Conservation (phyloP, 2,888 invertebrate genomes). For the Pherbina coryleti region DNA sequence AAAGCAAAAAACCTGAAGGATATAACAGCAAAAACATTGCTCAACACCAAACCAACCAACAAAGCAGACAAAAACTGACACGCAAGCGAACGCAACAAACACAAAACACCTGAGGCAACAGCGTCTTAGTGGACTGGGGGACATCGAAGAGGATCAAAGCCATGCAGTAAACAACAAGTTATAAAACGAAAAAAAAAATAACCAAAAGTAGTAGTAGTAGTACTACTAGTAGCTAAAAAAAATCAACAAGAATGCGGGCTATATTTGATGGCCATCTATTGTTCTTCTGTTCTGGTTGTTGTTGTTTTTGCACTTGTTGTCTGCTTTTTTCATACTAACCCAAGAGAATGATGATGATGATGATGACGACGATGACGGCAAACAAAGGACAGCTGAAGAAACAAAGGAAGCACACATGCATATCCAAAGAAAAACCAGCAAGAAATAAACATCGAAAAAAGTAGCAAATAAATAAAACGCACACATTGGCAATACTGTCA, state of each 20-base stretch:
- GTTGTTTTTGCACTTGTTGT: slow-evolving; percentile 15
- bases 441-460: not conserved
- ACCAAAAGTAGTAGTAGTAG: not conserved
- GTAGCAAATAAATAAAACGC: not conserved
- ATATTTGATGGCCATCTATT: not conserved
- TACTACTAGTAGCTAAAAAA: not conserved
- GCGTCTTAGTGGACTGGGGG: not conserved
- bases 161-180: not conserved
- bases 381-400: slow-evolving; percentile 18
- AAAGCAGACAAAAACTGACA: not conserved
- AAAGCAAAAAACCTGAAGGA: too few species aligned
- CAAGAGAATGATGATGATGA: not conserved
- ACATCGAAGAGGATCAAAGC: not conserved
- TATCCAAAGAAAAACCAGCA: not conserved
- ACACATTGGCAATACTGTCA: not conserved
- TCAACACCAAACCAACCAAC: not conserved
- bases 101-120: slow-evolving; percentile 22
- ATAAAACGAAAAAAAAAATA: not conserved
- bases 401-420: not conserved
- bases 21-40: too few species aligned
- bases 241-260: slow-evolving; percentile 4
- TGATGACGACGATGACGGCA: not conserved
- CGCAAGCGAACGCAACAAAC: slow-evolving; percentile 17
- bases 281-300: not conserved
- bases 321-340: not conserved